A percentile compares a stretch with the other conserved stretches of the same genome.
These are phyloP conservation scores for Lepidotrigona ventralis DNA, from an alignment of 1,140 invertebrate genomes.

Conservation along the genomic window DNA sequence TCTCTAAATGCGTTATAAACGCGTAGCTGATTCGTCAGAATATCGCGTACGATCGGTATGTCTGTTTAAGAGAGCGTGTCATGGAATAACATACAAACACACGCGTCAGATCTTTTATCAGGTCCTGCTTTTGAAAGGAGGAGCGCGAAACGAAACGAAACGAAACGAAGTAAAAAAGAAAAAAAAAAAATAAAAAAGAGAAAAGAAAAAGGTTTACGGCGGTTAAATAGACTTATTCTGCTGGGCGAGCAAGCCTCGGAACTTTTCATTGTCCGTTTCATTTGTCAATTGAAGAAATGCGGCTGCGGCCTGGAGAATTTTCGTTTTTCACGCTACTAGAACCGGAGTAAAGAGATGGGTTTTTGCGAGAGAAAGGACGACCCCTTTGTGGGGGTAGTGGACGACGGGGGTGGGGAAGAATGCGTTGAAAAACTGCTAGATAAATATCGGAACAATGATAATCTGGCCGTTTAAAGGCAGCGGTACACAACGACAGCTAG, in stretches of 20 bases:
- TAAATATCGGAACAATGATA: constrained; percentile 76
- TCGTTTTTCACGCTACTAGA: constrained; percentile 41
- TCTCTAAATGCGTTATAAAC: not conserved
- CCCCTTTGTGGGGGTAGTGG: not conserved
- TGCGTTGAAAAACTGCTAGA: constrained; percentile 66
- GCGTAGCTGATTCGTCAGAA: not conserved
- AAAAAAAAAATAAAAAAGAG: not conserved
- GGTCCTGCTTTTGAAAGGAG: constrained; percentile 11
- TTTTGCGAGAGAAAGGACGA: not conserved
- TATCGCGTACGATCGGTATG: constrained; percentile 7
- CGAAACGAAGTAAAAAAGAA: not conserved
- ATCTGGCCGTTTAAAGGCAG: constrained; percentile 64
- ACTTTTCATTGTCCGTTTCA: constrained; percentile 66
- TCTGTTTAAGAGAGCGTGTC: constrained; percentile 40
- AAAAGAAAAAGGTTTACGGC: constrained; percentile 40
- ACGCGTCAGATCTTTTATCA: constrained; percentile 29
- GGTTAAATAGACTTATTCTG: constrained; percentile 64
- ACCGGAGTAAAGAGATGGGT: constrained; percentile 41
- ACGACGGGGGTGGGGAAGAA: not conserved
- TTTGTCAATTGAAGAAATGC: constrained; percentile 69
- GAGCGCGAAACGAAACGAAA: not conserved
- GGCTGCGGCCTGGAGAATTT: constrained; percentile 55
- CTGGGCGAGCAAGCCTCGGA: constrained; percentile 18
- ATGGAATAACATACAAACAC: not conserved
- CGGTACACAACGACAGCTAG: constrained; percentile 27